Evolutionary conservation across 2,797 vertebrate genomes (phyloP).

Genomic region (Myioborus miniatus): DNA sequence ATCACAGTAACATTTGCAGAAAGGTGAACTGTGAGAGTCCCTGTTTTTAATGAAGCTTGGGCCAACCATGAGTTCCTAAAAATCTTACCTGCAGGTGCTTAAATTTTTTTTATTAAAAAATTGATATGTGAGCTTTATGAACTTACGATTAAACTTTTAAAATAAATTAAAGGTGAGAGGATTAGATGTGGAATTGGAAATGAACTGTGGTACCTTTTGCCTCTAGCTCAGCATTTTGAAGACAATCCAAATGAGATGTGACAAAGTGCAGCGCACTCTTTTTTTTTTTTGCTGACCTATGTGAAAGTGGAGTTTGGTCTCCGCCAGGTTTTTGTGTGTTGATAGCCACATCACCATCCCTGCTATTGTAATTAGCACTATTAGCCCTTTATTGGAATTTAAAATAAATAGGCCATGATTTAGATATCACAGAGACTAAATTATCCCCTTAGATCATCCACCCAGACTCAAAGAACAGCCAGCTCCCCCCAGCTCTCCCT

Average conservation of each 20-base stretch:
- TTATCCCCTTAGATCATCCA: neutral
- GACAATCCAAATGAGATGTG: slow-evolving; percentile 64
- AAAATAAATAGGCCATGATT: slow-evolving; percentile 39
- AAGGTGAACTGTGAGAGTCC: slow-evolving; percentile 1
- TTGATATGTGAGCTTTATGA: slow-evolving; percentile 55
- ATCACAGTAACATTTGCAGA: slow-evolving; percentile 32
- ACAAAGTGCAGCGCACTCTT: neutral
- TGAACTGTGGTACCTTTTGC: slow-evolving; percentile 55
- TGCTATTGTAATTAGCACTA: slow-evolving; percentile 26
- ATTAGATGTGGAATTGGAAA: slow-evolving; percentile 57
- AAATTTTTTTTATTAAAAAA: slow-evolving; percentile 57
- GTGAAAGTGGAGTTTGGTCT: slow-evolving; percentile 20
- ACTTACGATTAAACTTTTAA: slow-evolving; percentile 68
- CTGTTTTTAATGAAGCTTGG: slow-evolving; percentile 19
- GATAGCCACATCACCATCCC: neutral
- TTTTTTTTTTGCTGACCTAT: slow-evolving; percentile 26
- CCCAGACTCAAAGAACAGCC: neutral
- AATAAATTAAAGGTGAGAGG: slow-evolving; percentile 63
- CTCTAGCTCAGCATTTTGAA: slow-evolving; percentile 66
- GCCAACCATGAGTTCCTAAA: slow-evolving; percentile 10
- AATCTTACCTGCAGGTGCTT: slow-evolving; percentile 52
- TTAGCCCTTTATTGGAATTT: slow-evolving; percentile 34
- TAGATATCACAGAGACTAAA: neutral
- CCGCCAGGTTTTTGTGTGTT: slow-evolving; percentile 36
- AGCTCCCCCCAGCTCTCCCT: neutral